Base-by-base conservation (phyloP, 2,113 vertebrate species). In the Collichthys lucidus region DNA sequence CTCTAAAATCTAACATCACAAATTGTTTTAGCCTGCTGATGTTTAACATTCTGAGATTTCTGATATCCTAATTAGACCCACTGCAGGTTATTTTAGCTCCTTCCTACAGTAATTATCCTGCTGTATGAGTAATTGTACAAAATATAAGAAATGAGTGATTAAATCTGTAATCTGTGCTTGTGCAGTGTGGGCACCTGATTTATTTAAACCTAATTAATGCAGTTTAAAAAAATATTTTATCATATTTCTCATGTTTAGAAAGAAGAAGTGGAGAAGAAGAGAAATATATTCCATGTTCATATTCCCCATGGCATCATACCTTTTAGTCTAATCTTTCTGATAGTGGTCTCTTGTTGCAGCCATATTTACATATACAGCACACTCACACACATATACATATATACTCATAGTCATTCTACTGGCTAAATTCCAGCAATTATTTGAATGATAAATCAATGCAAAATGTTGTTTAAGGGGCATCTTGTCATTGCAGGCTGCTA, bases 61-160 rank as follows among this genome's bases (percentile, higher is more conserved):
- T 59, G 20, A 71, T 20, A 52, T 69, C 40, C 67, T 66, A 79
- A 75, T 79, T 50, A 83, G 57, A 12, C 66, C 76, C 59, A 42
- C 47, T 71, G 56, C 22, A 26, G 67, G 50, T 44, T 35, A 46
- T 84, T 68, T 47, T 10, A 59, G 12, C 46, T 65, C 35, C 24
- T 10, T 62, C 29, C 29, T 52, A n/a, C n/a, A n/a, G n/a, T n/a
- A 64, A 73, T 83, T 42, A 69, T 61, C 62, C 62, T 53, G 50
- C 62, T 16, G 31, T 20, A 65, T 2, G 9, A 40, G 29, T 4
- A 14, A 14, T 16, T 29, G 69, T 46, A 16, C 19, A n/a, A 47
- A 59, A 68, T 50, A 42, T 16, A 31, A 62, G 57, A 24, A 66
- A 56, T 14, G 55, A 59, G n/a, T 2, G 5, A 79, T 75, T 75